Base-by-base conservation (phyloP, 2,888 invertebrate species). In the Pandemis cinnamomeana region DNA sequence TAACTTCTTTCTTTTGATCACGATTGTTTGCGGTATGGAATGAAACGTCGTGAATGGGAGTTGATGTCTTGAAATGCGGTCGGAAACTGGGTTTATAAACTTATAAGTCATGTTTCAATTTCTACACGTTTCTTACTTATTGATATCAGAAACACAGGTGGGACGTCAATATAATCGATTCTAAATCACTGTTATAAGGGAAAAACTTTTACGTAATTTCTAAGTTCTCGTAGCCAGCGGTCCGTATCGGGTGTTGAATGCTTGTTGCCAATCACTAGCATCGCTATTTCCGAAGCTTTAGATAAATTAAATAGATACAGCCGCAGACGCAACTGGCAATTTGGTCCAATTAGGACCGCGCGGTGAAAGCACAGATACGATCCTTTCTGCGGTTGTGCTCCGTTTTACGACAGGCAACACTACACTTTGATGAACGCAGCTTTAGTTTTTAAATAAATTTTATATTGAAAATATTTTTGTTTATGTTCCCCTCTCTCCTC, bases 301-400 rank as follows among this genome's bases (percentile, higher is more conserved):
- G 88, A 89, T 89, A 89, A 89, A 89, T 89, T 87, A 88, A 87
- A 87, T 82, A 84, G 88, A 89, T 89, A 89, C 44, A 84, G 78
- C 76, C 46, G 71, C 76, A 82, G 83, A 83, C 84, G 86, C 85
- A 86, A 85, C 79, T 80, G 81, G 84, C 86, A 86, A 88, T 87
- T 88, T 86, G 84, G 82, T 77, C 82, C 85, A 86, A 87, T 87
- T 85, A 86, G 79, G 81, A 76, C 71, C 68, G 68, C 46, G 76
- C 78, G 76, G 82, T 80, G 81, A 86, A 83, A 83, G 83, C 81
- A 72, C 75, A 72, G 76, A 77, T 75, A 71, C 71, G 76, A 77
- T 77, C 75, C 72, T 76, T 72, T 71, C 77, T 71, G 67, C 69
- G 66, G 73, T 62, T 75, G 75, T 75, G 71, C 63, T 46, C 55